Base-by-base conservation (phyloP, 2,888 invertebrate species). In the Pseudanteris insignis region DNA sequence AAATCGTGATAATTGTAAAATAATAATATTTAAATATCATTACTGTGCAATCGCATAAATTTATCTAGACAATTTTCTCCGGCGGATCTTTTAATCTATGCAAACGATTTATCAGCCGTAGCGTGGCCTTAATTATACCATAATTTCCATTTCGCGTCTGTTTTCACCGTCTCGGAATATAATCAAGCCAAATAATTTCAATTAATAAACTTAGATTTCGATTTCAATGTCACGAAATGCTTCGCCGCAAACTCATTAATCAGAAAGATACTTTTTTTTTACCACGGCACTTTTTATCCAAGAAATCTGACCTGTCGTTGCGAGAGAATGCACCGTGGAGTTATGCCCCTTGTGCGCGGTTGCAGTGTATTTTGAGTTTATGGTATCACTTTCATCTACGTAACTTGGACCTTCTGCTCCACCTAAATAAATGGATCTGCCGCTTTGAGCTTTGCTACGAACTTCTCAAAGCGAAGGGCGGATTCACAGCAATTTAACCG, bases 361-460 rank as follows among this genome's bases (percentile, higher is more conserved):
- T 54, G 30, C 41, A 36, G 47, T 57, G 43, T 48, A 57, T 57
- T 57, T 57, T 57, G 57, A 57, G 57, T 57, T 48, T 43, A 48
- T 37, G 43, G 37, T 48, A 57, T 57, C 57, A 28, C 41, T 32
- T 44, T 43, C 48, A 48, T 48, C 48, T 57, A 48, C 14, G 48
- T 32, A 26, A 33, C 34, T 55, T 29, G 24, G 40, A 55, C 55
- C 43, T 38, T 44, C 32, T 41, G 40, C 14, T 36, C 41, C 55
- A 47, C 26, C 48, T 30, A 48, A 57, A 57, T 57, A 57, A 57
- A 57, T 57, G 48, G 48, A 57, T 48, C 26, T 37, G 41, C 48
- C 24, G 36, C 43, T 57, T 47, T 48, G 34, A 48, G 55, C 55
- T 55, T 28, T 34, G 30, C 11, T 33, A 28, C n/a, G 30, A 48